These are phyloP conservation scores for Umimayanthus chanpuru DNA, from an alignment of 92 coral and sea anemone genomes.

Conservation along the genomic window DNA sequence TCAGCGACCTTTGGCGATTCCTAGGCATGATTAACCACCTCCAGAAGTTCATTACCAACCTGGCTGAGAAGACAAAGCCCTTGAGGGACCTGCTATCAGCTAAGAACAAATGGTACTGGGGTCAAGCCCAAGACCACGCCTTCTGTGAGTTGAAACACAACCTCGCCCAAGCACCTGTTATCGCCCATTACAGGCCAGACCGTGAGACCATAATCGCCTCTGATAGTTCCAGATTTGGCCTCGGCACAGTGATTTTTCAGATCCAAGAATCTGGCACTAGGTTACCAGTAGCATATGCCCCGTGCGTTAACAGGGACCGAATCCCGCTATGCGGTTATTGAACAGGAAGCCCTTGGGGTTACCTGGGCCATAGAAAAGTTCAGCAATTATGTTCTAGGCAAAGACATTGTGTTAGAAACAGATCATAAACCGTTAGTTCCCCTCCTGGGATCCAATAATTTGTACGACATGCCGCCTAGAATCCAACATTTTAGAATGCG, in stretches of 20 bases:
- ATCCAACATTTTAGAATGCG: constrained; percentile 51
- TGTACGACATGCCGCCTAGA: constrained; percentile 31
- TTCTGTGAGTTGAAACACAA: constrained; percentile 21
- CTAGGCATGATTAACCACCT: constrained; percentile 55
- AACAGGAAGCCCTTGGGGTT: too few species aligned
- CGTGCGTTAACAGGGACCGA: too few species aligned
- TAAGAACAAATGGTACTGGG: constrained; percentile 43
- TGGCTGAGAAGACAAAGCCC: constrained; percentile 20
- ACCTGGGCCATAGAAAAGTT: too few species aligned
- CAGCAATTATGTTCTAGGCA: too few species aligned
- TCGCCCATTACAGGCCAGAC: constrained; percentile 18
- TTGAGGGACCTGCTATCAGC: constrained; percentile 37
- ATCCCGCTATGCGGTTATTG: too few species aligned
- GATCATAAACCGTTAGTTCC: too few species aligned
- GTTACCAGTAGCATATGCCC: not conserved
- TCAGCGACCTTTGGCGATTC: constrained; percentile 51
- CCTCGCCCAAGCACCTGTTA: constrained; percentile 8
- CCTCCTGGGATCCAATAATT: too few species aligned
- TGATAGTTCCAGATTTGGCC: constrained; percentile 29
- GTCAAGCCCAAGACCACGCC: constrained; percentile 33
- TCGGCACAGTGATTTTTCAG: constrained; percentile 4
- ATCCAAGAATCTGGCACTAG: constrained; percentile 7
- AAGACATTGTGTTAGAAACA: too few species aligned
- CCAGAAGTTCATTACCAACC: constrained; percentile 18
- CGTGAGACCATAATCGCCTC: constrained; percentile 8